These are phyloP conservation scores for Cynaeus angustus DNA, from an alignment of 2,888 invertebrate genomes.

Conservation along the genomic window DNA sequence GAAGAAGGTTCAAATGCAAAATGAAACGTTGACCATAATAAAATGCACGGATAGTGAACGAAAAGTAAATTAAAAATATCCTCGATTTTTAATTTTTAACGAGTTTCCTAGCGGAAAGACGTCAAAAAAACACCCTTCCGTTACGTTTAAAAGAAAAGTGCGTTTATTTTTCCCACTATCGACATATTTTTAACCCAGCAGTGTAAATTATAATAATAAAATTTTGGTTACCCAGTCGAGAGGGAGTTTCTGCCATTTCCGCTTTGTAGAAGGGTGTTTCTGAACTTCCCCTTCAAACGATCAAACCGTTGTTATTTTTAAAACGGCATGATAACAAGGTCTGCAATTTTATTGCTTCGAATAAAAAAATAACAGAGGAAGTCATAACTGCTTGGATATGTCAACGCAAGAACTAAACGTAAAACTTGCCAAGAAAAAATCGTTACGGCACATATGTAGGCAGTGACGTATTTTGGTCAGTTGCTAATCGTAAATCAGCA, in stretches of 20 bases:
- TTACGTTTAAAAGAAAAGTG: no score
- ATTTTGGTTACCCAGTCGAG: not conserved
- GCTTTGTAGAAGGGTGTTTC: slow-evolving; percentile 25
- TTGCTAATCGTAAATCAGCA: slow-evolving; percentile 40
- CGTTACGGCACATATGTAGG: slow-evolving; percentile 33
- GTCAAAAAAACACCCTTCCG: no score
- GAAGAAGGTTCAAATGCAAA: no score
- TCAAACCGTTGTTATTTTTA: slow-evolving; percentile 31
- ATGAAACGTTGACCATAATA: no score
- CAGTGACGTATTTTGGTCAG: slow-evolving; percentile 38
- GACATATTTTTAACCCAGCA: not conserved
- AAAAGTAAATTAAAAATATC: no score
- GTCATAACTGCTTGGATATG: slow-evolving; percentile 40
- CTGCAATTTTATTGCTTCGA: slow-evolving; percentile 37
- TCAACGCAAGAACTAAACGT: slow-evolving; percentile 39
- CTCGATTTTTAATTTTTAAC: no score
- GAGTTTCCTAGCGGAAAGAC: no score
- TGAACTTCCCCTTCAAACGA: not conserved
- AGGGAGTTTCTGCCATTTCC: slow-evolving; percentile 4
- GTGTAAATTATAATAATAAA: slow-evolving; percentile 5
- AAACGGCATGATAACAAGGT: slow-evolving; percentile 36
- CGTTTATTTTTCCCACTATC: no score
- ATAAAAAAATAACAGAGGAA: slow-evolving; percentile 43
- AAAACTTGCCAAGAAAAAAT: slow-evolving; percentile 44
- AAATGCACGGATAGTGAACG: no score